Percentiles rank a stretch among this genome's conserved stretches.
These are phyloP conservation scores for Nebria brevicollis DNA, from an alignment of 2,888 invertebrate genomes.

Conservation along the genomic window DNA sequence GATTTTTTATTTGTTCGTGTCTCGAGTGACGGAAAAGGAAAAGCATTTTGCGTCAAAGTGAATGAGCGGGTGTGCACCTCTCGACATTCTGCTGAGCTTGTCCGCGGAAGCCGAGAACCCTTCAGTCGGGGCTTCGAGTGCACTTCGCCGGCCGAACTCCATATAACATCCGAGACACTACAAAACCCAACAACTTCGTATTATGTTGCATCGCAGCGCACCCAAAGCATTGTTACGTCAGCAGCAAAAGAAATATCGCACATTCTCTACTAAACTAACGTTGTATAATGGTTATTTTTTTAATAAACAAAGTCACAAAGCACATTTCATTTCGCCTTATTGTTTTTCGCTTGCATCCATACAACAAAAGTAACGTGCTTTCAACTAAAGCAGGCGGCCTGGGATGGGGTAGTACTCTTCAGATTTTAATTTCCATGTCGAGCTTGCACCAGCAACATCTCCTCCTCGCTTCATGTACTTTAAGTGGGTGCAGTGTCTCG, in stretches of 20 bases:
- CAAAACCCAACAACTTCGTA: neutral
- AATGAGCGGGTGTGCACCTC: conserved; percentile 7
- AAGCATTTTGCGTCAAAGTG: conserved; percentile 39
- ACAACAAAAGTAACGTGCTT: neutral
- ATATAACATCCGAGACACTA: conserved; percentile 17
- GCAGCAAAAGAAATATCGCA: neutral
- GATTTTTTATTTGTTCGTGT: conserved; percentile 29
- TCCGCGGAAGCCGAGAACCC: conserved; percentile 15
- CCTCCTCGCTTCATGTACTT: neutral
- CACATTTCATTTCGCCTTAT: no score
- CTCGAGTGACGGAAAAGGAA: conserved; percentile 20
- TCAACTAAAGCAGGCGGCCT: neutral
- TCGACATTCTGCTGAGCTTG: conserved; percentile 23
- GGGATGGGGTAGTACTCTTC: conserved; percentile 46
- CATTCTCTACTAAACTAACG: no score
- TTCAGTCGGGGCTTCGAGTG: conserved; percentile 10
- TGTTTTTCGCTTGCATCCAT: neutral
- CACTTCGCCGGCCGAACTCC: conserved; percentile 16
- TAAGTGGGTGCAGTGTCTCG: conserved; percentile 13
- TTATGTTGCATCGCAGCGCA: neutral
- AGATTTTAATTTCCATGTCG: conserved; percentile 55
- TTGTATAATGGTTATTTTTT: no score
- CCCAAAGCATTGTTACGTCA: neutral
- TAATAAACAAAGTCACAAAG: no score
- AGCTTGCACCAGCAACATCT: conserved; percentile 48